Conservation (phyloP, 2,888 invertebrate genomes). For the Zhuqinia jingwanae region DNA sequence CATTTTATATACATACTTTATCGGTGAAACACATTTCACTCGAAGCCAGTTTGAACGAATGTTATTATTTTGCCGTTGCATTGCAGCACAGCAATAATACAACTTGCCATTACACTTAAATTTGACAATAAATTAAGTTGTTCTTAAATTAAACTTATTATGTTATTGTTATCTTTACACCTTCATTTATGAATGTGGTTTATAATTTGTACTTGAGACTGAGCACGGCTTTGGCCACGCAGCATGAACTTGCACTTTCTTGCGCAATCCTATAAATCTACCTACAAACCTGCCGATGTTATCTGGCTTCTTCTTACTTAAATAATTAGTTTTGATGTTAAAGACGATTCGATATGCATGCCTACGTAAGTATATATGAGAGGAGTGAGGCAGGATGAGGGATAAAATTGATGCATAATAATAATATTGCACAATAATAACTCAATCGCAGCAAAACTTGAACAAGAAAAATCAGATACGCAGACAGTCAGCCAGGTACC, state of each 20-base stretch:
- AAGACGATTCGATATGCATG: constrained; percentile 16
- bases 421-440: not conserved
- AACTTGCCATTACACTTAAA: too few species aligned
- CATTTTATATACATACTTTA: too few species aligned
- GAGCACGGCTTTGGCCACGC: constrained; percentile 22
- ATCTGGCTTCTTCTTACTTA: constrained; percentile 8
- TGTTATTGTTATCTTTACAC: too few species aligned
- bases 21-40: too few species aligned
- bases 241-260: constrained; percentile 40
- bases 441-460: not conserved
- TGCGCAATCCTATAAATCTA: constrained; percentile 9
- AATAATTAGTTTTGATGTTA: constrained; percentile 23
- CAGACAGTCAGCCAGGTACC: not conserved
- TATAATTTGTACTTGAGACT: constrained; percentile 17
- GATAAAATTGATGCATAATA: constrained; percentile 2
- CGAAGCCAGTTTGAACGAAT: too few species aligned
- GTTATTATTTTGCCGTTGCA: too few species aligned
- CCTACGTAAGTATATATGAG: too few species aligned
- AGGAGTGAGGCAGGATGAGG: not conserved
- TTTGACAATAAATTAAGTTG: too few species aligned
- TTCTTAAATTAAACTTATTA: too few species aligned
- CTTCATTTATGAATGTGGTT: too few species aligned
- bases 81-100: too few species aligned
- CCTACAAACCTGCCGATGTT: too few species aligned
- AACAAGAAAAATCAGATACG: not conserved